Base-by-base conservation (phyloP, 2,113 vertebrate species). In the Scophthalmus maximus region DNA sequence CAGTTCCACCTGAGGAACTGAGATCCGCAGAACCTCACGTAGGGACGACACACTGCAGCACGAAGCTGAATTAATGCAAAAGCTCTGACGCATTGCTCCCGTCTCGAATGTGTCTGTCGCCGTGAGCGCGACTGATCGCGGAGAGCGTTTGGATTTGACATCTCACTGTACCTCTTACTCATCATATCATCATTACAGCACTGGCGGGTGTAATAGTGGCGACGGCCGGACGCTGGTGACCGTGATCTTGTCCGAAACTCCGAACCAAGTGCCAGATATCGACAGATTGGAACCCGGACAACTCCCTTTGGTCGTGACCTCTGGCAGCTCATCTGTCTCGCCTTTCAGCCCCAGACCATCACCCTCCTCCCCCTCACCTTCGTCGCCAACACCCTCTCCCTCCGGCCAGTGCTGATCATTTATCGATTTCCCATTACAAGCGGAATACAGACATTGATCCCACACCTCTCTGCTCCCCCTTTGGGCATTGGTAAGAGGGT, bases 391-490 rank as follows among this genome's bases (percentile, higher is more conserved):
- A 42, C 69, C 5, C 53, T 46, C 69, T 6, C 53, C 69, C 64
- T 14, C 44, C 11, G 27, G 73, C 74, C 59, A 42, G 17, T 51
- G 60, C 71, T 83, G 86, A 83, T 91, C 88, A 86, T 68, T 51
- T 69, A 91, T 93, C 32, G 91, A 92, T 91, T 91, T 75, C 78
- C 88, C 88, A 87, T 93, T 92, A 86, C 63, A 74, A 66, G 69
- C 65, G 64, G 81, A 83, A 89, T 77, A 86, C 83, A 66, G 56
- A 36, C 79, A 91, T 88, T 79, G 90, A 92, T 92, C 80, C 47
- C 72, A 69, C 79, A 78, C 81, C 78, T 68, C 58, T 29, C 63
- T 52, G 47, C 51, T 17, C 8, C 40, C 66, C 60, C 73, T 42
- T 10, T 53, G 76, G 84, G 74, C 56, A 62, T 58, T 27, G 30